Evolutionary conservation across 2,888 invertebrate species (phyloP).

Genomic region (Drosophila borealis): DNA sequence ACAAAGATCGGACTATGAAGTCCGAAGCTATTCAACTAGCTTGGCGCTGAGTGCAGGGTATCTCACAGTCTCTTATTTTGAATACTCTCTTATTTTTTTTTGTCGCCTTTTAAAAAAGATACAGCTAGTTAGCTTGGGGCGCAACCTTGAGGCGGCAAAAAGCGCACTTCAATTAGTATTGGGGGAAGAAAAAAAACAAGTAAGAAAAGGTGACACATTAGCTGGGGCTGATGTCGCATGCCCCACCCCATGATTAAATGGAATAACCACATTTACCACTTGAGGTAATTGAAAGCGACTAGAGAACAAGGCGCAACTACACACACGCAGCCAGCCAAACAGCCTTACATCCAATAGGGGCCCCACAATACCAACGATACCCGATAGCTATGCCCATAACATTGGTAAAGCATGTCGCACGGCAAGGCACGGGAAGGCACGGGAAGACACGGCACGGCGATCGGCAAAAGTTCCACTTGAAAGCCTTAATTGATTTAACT

Average conservation of each 20-base stretch:
- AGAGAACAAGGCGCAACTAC: conserved; percentile 42
- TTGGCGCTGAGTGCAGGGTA: no score
- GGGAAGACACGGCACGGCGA: conserved; percentile 39
- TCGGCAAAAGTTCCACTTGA: conserved; percentile 77
- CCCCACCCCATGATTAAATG: conserved; percentile 75
- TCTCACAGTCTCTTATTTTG: no score
- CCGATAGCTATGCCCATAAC: conserved; percentile 41
- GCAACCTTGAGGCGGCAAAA: conserved; percentile 58
- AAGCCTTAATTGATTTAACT: conserved; percentile 81
- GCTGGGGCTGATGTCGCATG: conserved; percentile 37
- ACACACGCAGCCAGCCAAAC: no score
- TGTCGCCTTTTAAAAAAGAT: not conserved
- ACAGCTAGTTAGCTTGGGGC: not conserved
- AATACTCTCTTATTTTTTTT: no score
- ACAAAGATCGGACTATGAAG: no score
- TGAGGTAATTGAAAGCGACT: conserved; percentile 72
- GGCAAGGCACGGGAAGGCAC: conserved; percentile 6
- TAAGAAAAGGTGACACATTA: conserved; percentile 58
- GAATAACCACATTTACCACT: conserved; percentile 80
- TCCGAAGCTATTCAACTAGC: no score
- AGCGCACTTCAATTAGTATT: conserved; percentile 70
- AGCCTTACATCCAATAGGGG: conserved; percentile 7
- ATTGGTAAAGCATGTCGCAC: conserved; percentile 64
- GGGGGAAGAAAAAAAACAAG: not conserved
- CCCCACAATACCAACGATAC: conserved; percentile 39